phyloP scores from a whole-genome alignment of 2,888 invertebrate genomes.

The Acleris emargana region DNA sequence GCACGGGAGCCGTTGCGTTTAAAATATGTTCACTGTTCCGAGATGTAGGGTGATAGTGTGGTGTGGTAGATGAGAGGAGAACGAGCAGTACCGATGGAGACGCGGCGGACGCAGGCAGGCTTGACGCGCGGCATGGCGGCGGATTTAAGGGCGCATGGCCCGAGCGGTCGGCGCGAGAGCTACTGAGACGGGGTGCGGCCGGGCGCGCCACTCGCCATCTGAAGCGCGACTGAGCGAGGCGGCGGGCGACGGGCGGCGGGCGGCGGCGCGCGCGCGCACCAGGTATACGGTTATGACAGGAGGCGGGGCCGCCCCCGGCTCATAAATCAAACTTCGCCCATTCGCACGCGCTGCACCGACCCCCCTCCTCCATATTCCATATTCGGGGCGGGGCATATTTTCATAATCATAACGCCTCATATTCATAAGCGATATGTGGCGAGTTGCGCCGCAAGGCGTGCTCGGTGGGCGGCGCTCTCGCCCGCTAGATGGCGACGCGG shows the following conservation, averaged over 20 bases:
- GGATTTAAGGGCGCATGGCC: constrained; percentile 74
- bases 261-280: constrained; percentile 84
- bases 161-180: constrained; percentile 49
- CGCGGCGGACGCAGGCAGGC: constrained; percentile 82
- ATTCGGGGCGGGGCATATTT: constrained; percentile 84
- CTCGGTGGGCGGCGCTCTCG: constrained; percentile 71
- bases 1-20: constrained; percentile 45
- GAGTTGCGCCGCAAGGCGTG: constrained; percentile 54
- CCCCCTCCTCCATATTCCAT: constrained; percentile 86
- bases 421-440: constrained; percentile 82
- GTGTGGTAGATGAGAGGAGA: constrained; percentile 52
- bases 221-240: constrained; percentile 81
- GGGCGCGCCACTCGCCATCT: constrained; percentile 81
- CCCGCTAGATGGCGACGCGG: constrained; percentile 79
- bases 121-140: constrained; percentile 80
- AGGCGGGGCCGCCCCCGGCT: constrained; percentile 85
- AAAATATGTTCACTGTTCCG: constrained; percentile 58
- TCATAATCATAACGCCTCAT: constrained; percentile 84
- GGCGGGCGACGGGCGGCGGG: constrained; percentile 64
- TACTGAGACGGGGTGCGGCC: constrained; percentile 63
- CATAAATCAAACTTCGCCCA: constrained; percentile 88
- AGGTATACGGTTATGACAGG: constrained; percentile 87
- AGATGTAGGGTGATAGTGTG: constrained; percentile 49
- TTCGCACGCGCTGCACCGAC: constrained; percentile 85
- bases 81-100: constrained; percentile 80